Conservation (phyloP, 2,113 vertebrate genomes). For the Aramus guarauna region DNA sequence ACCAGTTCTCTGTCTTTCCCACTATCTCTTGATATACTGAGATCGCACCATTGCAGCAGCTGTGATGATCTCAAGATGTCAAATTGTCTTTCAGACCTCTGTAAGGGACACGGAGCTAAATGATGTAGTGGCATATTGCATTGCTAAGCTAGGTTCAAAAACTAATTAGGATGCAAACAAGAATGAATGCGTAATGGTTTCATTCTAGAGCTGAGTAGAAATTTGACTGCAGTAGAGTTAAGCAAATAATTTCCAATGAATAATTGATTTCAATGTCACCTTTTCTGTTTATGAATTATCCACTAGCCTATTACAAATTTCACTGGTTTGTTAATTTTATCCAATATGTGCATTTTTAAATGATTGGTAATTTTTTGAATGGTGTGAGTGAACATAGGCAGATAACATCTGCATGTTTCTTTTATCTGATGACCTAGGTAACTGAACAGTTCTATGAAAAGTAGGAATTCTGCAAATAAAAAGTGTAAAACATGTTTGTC, state of each 20-base stretch:
- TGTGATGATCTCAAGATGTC: neutral
- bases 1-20: neutral
- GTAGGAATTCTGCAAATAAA: neutral
- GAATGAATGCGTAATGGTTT: neutral
- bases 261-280: constrained; percentile 59
- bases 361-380: neutral
- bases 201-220: neutral
- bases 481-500: neutral
- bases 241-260: constrained; percentile 50
- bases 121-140: neutral
- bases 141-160: constrained; percentile 15
- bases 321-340: neutral
- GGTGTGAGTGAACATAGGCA: neutral
- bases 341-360: neutral
- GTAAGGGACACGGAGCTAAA: neutral
- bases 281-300: constrained; percentile 23
- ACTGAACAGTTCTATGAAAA: neutral
- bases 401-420: neutral
- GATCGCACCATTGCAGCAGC: neutral
- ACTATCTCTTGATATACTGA: neutral
- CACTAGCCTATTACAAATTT: neutral
- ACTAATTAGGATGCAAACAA: constrained; percentile 44
- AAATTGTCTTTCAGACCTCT: neutral
- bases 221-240: constrained; percentile 4
- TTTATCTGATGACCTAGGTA: neutral